Percentiles rank a stretch among this genome's conserved stretches.
phyloP scores from a whole-genome alignment of 2,888 invertebrate genomes.

The Magallana nippona region DNA sequence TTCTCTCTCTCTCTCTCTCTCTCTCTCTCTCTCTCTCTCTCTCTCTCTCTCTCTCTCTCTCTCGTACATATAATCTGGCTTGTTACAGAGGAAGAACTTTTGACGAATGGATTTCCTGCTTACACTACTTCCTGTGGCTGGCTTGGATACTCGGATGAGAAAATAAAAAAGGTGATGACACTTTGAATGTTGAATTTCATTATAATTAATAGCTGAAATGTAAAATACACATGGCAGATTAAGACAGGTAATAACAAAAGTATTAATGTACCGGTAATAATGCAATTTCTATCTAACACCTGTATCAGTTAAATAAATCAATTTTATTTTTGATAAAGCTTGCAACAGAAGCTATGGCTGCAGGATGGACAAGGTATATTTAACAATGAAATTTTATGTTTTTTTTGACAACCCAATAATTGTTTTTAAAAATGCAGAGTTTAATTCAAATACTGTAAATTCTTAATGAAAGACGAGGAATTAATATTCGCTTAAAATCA shows the following conservation, averaged over 20 bases:
- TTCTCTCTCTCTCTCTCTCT: not conserved
- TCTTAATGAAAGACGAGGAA: too few relatives aligned
- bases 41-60: not conserved
- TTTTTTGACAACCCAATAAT: not conserved
- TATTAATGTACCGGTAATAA: not conserved
- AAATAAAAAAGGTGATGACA: constrained; percentile 82
- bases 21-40: not conserved
- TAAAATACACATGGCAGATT: not conserved
- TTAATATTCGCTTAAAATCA: too few relatives aligned
- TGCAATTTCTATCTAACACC: not conserved
- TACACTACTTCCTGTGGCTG: constrained; percentile 91
- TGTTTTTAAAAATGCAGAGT: too few relatives aligned
- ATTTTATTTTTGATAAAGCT: constrained; percentile 78
- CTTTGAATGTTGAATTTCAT: not conserved
- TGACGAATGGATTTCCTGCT: constrained; percentile 88
- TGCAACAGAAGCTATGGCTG: constrained; percentile 86
- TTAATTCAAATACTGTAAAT: too few relatives aligned
- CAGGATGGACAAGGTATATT: constrained; percentile 86
- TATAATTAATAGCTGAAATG: not conserved
- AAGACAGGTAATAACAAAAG: too few relatives aligned
- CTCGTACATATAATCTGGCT: not conserved
- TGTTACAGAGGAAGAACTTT: constrained; percentile 83
- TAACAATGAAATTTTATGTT: not conserved
- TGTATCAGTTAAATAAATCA: not conserved
- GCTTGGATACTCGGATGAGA: constrained; percentile 91